Conservation (phyloP, 2,797 vertebrate species). For the Knipowitschia caucasica region DNA sequence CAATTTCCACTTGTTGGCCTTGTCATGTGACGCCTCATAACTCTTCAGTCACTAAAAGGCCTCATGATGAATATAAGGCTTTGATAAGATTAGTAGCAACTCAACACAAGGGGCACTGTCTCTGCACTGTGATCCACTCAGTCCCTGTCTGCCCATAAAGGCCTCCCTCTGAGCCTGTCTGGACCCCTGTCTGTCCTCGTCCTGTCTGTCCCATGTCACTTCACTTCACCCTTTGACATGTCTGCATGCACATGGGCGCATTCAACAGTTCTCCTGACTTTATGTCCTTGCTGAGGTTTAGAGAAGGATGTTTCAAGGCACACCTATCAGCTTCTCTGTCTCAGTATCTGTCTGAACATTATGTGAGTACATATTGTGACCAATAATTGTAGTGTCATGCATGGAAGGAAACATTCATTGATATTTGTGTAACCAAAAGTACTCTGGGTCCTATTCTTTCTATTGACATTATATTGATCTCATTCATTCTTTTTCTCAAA, state of each 20-base stretch:
- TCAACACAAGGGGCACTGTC: conserved; percentile 41
- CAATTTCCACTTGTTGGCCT: conserved; percentile 34
- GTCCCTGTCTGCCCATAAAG: conserved; percentile 39
- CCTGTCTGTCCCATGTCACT: conserved; percentile 10
- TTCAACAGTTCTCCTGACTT: not conserved
- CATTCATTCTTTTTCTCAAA: no score
- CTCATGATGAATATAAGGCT: conserved; percentile 54
- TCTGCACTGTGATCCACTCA: conserved; percentile 39
- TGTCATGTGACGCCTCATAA: conserved; percentile 28
- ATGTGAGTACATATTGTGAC: not conserved
- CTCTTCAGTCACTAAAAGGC: conserved; percentile 43
- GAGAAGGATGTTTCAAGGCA: not conserved
- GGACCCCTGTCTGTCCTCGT: conserved; percentile 26
- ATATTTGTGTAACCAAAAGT: no score
- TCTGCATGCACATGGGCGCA: not conserved
- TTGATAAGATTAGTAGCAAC: conserved; percentile 60
- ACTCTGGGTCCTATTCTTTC: no score
- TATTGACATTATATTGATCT: no score
- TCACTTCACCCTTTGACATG: not conserved
- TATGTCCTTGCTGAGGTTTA: not conserved
- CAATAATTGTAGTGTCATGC: not conserved
- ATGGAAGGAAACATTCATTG: not conserved
- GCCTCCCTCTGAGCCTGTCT: conserved; percentile 41
- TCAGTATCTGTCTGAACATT: not conserved
- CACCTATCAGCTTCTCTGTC: not conserved